These are phyloP conservation scores for Pteropus rufus DNA, from an alignment of 2,797 vertebrate genomes.

Conservation along the genomic window DNA sequence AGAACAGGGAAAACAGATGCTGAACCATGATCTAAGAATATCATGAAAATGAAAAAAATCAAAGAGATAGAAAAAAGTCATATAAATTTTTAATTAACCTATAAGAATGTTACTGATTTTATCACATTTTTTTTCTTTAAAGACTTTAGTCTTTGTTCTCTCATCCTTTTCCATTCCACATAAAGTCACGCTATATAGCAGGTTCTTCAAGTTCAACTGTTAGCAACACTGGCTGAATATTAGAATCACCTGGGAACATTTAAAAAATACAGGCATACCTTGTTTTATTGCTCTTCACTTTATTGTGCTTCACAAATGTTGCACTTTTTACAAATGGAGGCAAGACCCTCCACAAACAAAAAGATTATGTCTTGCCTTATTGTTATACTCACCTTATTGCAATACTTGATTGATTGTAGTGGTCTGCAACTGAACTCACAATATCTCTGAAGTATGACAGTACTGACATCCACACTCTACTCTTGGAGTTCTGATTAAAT, in stretches of 20 bases:
- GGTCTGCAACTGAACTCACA: neutral
- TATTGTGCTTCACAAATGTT: neutral
- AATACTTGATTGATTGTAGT: neutral
- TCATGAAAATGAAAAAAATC: neutral
- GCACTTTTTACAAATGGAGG: neutral
- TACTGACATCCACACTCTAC: neutral
- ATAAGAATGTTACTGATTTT: constrained; percentile 40
- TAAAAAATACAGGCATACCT: neutral
- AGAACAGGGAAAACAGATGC: constrained; percentile 41
- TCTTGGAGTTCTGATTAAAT: constrained; percentile 1
- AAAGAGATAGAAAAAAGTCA: neutral
- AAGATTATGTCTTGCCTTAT: neutral
- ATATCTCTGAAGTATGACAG: neutral
- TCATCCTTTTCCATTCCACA: neutral
- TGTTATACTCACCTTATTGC: neutral
- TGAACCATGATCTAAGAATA: constrained; percentile 24
- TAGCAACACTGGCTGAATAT: neutral
- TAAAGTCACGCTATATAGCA: neutral
- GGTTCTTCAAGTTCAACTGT: neutral
- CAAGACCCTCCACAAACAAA: neutral
- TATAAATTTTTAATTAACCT: constrained; percentile 43
- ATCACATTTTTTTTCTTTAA: neutral
- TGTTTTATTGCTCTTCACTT: neutral
- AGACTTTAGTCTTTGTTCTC: constrained; percentile 19
- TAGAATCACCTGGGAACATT: neutral